Evolutionary conservation across 2,113 vertebrate species (phyloP), one percentile per base, ranked within the genome.

Genomic region (Strix uralensis): DNA sequence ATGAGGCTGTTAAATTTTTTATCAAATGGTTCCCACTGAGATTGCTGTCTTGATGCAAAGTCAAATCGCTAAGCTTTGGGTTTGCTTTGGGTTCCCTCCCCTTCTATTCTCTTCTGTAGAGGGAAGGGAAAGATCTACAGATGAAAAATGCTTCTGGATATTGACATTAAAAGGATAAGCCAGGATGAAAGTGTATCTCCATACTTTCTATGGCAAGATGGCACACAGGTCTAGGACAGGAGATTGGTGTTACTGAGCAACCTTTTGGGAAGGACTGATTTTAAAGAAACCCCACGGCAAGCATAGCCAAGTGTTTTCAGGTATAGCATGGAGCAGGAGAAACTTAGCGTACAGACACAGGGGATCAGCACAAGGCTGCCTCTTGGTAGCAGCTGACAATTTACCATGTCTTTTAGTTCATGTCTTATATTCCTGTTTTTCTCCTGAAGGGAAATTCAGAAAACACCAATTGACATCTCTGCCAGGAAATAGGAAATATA

Each of bases 401-500:
- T 69, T 47, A 54, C 7, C 0, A 1, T 23, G 18, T 71, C 42
- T 95, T 94, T 95, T 42, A 77, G 81, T 30, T 95, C 88, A 46
- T 1, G 0, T 69, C 82, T 89, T 80, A 34, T 58, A 55, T 15
- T 79, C 66, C 85, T 59, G 80, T 42, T 89, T 61, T 44, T 2
- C 11, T 93, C 46, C 54, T 14, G 55, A 90, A 78, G 67, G 85
- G 59, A 94, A 95, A 96, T 27, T 87, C 52, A 57, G 88, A 84
- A 88, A 96, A 75, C 54, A 72, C 22, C 66, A 80, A 30, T 62
- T 72, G 90, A 95, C 77, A 88, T 74, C 63, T 70, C 94, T 70
- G 71, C 23, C 90, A 93, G 81, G 86, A 96, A 97, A 96, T 59
- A 84, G 90, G 81, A 96, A 97, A 95, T 94, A 91, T 91, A 94